Percentiles rank a stretch among this genome's conserved stretches.
These are phyloP conservation scores for Neofelis nebulosa DNA, from an alignment of 2,113 vertebrate species.

Conservation along the genomic window DNA sequence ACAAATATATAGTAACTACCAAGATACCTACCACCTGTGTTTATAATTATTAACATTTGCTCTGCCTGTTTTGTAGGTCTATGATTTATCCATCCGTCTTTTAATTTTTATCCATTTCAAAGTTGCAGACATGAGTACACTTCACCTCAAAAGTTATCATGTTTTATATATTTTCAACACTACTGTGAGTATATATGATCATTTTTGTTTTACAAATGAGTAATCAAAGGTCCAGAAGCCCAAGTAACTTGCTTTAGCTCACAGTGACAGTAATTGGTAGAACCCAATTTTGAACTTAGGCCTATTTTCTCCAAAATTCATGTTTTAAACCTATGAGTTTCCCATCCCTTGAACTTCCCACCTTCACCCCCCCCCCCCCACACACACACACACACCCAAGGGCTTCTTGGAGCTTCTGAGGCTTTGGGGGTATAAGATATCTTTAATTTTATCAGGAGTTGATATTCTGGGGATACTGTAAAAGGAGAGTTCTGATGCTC, in stretches of 20 bases:
- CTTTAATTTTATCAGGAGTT: not conserved
- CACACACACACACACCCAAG: not conserved
- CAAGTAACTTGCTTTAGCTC: not conserved
- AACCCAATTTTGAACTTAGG: not conserved
- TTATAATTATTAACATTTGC: not conserved
- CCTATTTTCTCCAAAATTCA: not conserved
- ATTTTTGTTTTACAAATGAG: conserved; percentile 9
- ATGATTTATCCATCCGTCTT: not conserved
- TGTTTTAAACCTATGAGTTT: not conserved
- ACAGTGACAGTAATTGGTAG: not conserved
- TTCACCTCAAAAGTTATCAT: not conserved
- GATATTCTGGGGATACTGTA: not conserved
- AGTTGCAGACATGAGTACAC: not conserved
- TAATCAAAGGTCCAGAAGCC: not conserved
- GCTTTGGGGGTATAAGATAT: not conserved
- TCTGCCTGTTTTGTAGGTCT: not conserved
- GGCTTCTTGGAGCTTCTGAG: not conserved
- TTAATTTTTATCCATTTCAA: conserved; percentile 8
- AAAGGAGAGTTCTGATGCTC: not conserved
- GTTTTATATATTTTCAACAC: not conserved
- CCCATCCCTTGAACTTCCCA: not conserved
- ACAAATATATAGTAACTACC: not conserved
- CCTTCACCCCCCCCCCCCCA: rapidly evolving
- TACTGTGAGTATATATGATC: not conserved
- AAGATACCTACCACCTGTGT: not conserved